Evolutionary conservation across 2,113 vertebrate species (phyloP), one percentile per base, ranked within the genome.

Genomic region (Mesitornis unicolor): DNA sequence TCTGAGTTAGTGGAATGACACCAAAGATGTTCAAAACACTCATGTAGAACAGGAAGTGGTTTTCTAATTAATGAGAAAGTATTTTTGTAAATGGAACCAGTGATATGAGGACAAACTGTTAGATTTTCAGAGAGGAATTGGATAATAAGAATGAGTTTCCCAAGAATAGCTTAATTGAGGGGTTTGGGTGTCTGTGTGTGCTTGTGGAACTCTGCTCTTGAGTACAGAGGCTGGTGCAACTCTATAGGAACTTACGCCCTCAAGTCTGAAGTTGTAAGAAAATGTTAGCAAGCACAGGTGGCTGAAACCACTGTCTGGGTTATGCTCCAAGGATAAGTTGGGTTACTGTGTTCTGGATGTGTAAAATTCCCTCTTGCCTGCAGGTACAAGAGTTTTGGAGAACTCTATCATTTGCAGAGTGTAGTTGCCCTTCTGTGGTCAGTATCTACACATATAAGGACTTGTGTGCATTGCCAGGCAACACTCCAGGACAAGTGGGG

Each of bases 191-290:
- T 47, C 22, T 42, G 21, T 10, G 24, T 53, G 75, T 69, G 40
- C 12, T 9, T 29, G 4, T n/a, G 43, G 13, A 81, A 28, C 6
- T 69, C 6, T 29, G 7, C 15, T 54, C 7, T 11, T 90, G 35
- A 67, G 7, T 54, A 31, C 60, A 53, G 65, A 76, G 64, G 6
- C 16, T 77, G 43, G 35, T 63, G 45, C 11, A 81, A 36, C 4
- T 50, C 2, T 20, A 6, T 0, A 42, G 29, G 33, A 7, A 53
- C 7, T 57, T 40, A 7, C 0, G 7, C 9, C 24, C 14, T 77
- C 3, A 7, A 16, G 45, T 78, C 22, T 84, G 69, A 59, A 84
- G 35, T 11, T 64, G 36, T 14, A 77, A 73, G 70, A 67, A 48
- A 45, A 26, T 45, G 28, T 31, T 70, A 78, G n/a, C 17, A 84